Conservation (phyloP, 1,140 invertebrate genomes). For the Psix sp. region DNA sequence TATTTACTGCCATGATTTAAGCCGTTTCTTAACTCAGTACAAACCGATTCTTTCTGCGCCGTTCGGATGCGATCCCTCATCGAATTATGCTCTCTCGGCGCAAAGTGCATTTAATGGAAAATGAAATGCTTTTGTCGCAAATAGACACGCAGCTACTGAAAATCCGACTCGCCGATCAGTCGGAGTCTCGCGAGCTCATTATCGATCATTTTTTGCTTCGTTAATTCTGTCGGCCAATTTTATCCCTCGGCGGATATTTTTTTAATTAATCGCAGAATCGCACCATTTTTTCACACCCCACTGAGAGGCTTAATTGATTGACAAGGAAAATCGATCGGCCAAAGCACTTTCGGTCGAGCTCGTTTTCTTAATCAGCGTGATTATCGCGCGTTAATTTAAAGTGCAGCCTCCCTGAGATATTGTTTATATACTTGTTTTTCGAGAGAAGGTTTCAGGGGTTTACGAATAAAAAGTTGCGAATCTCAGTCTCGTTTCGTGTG, state of each 20-base stretch:
- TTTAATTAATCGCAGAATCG: not conserved
- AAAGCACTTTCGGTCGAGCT: no score
- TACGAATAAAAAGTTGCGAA: no score
- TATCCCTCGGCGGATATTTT: not conserved
- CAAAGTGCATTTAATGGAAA: constrained; percentile 31
- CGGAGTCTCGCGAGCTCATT: constrained; percentile 10
- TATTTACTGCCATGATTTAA: constrained; percentile 61
- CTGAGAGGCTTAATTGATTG: not conserved
- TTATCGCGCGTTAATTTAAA: no score
- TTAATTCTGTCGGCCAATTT: not conserved
- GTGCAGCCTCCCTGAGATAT: no score
- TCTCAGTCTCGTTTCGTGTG: no score
- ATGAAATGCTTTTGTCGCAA: constrained; percentile 23
- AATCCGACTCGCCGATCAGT: no score
- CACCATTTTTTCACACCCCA: not conserved
- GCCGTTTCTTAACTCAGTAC: constrained; percentile 50
- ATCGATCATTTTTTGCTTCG: constrained; percentile 5
- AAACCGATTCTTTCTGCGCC: constrained; percentile 42
- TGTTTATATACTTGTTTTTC: no score
- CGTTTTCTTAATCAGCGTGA: not conserved
- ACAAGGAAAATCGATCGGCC: no score
- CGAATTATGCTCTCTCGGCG: constrained; percentile 21
- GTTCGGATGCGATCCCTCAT: constrained; percentile 35
- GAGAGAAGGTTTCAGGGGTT: no score
- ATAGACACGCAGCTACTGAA: constrained; percentile 5